Percentiles rank a stretch among this genome's conserved stretches.
Evolutionary conservation across 37 sponge, comb jelly and placozoan species (phyloP).

Genomic region (Amphimedon queenslandica): DNA sequence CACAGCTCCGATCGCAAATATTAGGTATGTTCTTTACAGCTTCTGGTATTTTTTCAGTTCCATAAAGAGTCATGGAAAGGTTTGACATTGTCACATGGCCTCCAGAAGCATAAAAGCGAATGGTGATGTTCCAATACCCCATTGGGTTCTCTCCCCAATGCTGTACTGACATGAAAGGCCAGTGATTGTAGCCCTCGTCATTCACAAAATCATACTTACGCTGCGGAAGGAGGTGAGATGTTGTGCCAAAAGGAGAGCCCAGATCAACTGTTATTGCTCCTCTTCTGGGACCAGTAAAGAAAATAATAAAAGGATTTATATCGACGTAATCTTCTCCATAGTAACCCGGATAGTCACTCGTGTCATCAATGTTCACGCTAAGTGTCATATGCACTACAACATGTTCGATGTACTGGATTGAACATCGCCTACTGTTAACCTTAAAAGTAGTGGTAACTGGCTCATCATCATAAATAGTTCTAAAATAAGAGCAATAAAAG

Average conservation of each 20-base stretch:
- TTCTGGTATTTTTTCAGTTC: slow-evolving; percentile 31
- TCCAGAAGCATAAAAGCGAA: slow-evolving; percentile 26
- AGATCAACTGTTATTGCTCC: slow-evolving; percentile 68
- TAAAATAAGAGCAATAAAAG: neutral
- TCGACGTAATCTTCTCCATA: slow-evolving; percentile 6
- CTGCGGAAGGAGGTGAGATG: slow-evolving; percentile 46
- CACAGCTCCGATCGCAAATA: slow-evolving; percentile 26
- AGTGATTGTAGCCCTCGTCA: slow-evolving; percentile 44
- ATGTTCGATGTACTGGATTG: slow-evolving; percentile 39
- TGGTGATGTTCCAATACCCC: slow-evolving; percentile 59
- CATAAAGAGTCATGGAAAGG: slow-evolving; percentile 34
- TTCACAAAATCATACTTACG: slow-evolving; percentile 50
- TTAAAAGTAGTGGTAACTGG: neutral
- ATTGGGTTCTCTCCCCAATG: slow-evolving; percentile 78
- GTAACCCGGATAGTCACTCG: neutral
- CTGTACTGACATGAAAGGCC: slow-evolving; percentile 88
- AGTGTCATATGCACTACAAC: slow-evolving; percentile 11
- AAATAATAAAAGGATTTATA: slow-evolving; percentile 1
- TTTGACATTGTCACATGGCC: slow-evolving; percentile 13
- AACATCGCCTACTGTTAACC: neutral
- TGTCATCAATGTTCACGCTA: neutral
- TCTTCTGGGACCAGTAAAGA: slow-evolving; percentile 20
- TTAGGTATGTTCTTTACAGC: slow-evolving; percentile 38
- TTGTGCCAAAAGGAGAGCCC: slow-evolving; percentile 74
- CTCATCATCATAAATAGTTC: neutral